Evolutionary conservation across 2,797 vertebrate species (phyloP), one percentile per base, ranked within the genome.

Genomic region (Aphelocoma californica): DNA sequence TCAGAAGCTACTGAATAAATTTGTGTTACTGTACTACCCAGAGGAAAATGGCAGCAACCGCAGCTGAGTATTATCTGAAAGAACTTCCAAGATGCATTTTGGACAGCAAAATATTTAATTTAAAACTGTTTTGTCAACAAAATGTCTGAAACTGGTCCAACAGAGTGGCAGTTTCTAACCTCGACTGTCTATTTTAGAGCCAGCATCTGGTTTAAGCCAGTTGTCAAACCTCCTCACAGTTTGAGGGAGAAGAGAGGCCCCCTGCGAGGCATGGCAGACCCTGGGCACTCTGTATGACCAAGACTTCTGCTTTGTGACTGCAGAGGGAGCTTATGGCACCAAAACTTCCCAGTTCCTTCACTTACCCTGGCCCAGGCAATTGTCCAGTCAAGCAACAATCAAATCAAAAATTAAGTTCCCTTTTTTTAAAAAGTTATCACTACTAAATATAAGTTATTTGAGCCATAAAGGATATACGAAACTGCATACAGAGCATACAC

Each of bases 241-340:
- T 3, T 38, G 24, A 78, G 19, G 50, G 18, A 77, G 53, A 29
- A 45, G 18, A 24, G 28, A 70, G 28, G 3, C 1, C 7, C 23
- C 14, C 5, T 2, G 3, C 2, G 4, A 28, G 53, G 9, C 54
- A 38, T 0, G 0, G 64, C 66, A 86, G 25, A 50, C 38, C 21
- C 25, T 0, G 0, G 24, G 32, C 10, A 3, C 15, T 18, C 47
- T 1, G 11, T 8, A 0, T 6, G 44, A 44, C 47, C 1, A 0
- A 74, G 48, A 28, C 34, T 62, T 45, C 54, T 72, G 70, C 47
- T 73, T 26, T 69, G 75, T 0, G 0, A 56, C 15, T 44, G 45
- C 65, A 80, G 9, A 51, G 18, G 5, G 14, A 71, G 31, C 8
- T 67, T 32, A 53, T 0, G 20, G 75, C 70, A 86, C 40, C 77